Base-by-base conservation (phyloP, 2,797 vertebrate species). In the Alectoris magna region DNA sequence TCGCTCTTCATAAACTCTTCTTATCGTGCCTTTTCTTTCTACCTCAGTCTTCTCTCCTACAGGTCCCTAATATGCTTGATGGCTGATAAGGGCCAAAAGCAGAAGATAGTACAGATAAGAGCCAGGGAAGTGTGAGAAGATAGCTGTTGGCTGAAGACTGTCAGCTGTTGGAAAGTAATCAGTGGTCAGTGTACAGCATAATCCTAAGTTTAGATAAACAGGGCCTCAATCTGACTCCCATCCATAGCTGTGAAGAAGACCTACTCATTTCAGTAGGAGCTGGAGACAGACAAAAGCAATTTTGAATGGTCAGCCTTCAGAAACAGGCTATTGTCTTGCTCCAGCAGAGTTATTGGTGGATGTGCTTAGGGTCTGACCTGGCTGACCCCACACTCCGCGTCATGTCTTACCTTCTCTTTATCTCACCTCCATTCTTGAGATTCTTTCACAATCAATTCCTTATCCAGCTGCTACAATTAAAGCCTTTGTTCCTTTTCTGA, bases 61-160 rank as follows among this genome's bases (percentile, higher is more conserved):
- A 92, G 79, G 41, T 38, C 26, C 36, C 53, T 87, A 73, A 79
- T 83, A 80, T 15, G 23, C 90, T 72, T 90, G 78, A 66, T 83
- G 74, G 44, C 78, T 92, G 88, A 90, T 95, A 91, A 94, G 83
- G 58, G 60, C 76, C 78, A 75, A 96, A 95, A 96, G 94, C 91
- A 96, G 96, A 95, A 96, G 91, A 95, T 85, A 38, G 77, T 60
- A 69, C 79, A 95, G 95, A 95, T 91, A 94, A 94, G 80, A 94
- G 48, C 23, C n/a, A 76, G 38, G 48, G 53, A 91, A 68, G 75
- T 77, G 87, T 87, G 86, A 91, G 81, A 94, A 90, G 74, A 74
- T 90, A 90, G 92, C 93, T 85, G 91, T 78, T 90, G 83, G 64
- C 75, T 96, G 91, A 96, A 90, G 58, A 60, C 70, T 80, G 38